Percentiles rank a stretch among this genome's conserved stretches.
Evolutionary conservation across 2,888 invertebrate species (phyloP).

Genomic region (Tipula confusa): DNA sequence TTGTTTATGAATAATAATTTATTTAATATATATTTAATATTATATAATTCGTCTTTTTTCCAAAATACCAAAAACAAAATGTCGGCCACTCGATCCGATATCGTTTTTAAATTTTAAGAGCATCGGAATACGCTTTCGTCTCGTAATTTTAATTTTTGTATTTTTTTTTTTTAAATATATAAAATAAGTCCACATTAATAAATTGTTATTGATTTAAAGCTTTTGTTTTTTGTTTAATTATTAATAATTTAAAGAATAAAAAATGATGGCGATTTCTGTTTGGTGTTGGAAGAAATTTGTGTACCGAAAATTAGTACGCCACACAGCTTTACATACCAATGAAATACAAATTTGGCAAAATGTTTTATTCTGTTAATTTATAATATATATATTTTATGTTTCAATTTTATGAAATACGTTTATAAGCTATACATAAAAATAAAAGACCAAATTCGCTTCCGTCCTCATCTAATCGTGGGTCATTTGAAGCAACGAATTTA

Average conservation of each 20-base stretch:
- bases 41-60: not conserved
- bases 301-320: no score
- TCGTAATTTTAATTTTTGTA: not conserved
- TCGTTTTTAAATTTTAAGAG: not conserved
- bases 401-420: not conserved
- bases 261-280: not conserved
- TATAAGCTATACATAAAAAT: not conserved
- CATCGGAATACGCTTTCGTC: not conserved
- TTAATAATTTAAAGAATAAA: not conserved
- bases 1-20: conserved; percentile 3
- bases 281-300: not conserved
- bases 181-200: not conserved
- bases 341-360: not conserved
- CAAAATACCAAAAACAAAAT: not conserved
- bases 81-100: not conserved
- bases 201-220: not conserved
- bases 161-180: no score
- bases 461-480: conserved; percentile 51
- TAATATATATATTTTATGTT: not conserved
- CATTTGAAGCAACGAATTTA: conserved; percentile 87
- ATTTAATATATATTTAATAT: not conserved
- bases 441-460: not conserved
- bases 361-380: not conserved
- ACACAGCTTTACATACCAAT: not conserved
- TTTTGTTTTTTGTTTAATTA: not conserved